These are phyloP conservation scores for Sycon ciliatum DNA, from an alignment of 37 sponge, comb jelly and placozoan genomes.

Conservation along the genomic window DNA sequence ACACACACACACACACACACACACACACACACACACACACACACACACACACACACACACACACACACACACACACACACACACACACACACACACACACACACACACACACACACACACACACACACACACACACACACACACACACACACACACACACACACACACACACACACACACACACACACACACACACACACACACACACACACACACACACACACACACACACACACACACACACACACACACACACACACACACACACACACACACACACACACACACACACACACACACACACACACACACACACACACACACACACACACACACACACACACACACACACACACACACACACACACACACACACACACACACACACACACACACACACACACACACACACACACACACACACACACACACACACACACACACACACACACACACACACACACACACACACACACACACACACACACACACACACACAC, in stretches of 20 bases:
- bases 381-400: constrained; percentile 35
- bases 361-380: constrained; percentile 33
- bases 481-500: constrained; percentile 32
- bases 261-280: constrained; percentile 33
- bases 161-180: constrained; percentile 31
- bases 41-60: constrained; percentile 12
- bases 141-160: constrained; percentile 31
- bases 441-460: constrained; percentile 28
- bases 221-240: constrained; percentile 33
- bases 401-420: constrained; percentile 33
- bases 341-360: constrained; percentile 33
- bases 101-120: constrained; percentile 74
- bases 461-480: constrained; percentile 32
- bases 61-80: constrained; percentile 19
- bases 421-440: constrained; percentile 31
- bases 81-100: constrained; percentile 14
- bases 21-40: constrained; percentile 30
- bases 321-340: constrained; percentile 28
- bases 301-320: constrained; percentile 33
- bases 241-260: constrained; percentile 33
- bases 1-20: background rate
- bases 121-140: constrained; percentile 31
- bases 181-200: constrained; percentile 31
- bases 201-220: constrained; percentile 33
- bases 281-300: constrained; percentile 33